These are phyloP conservation scores for Myotis brandtii DNA, from an alignment of 2,113 vertebrate genomes.

Conservation along the genomic window DNA sequence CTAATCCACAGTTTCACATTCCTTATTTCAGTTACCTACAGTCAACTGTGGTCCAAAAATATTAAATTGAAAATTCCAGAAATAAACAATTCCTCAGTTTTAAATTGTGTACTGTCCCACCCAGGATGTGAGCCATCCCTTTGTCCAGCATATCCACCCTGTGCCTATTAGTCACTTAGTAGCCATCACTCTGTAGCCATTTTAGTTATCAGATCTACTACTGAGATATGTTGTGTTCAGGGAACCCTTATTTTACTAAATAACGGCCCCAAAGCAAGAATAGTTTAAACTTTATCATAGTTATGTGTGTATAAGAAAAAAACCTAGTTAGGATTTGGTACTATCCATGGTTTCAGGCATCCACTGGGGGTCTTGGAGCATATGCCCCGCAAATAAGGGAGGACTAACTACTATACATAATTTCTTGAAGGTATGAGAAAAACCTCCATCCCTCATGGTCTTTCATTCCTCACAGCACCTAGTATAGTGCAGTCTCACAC, in stretches of 20 bases:
- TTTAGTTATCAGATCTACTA: neutral
- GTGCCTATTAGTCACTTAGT: neutral
- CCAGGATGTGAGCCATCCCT: neutral
- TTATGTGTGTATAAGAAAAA: neutral
- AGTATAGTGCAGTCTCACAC: neutral
- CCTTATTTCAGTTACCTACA: neutral
- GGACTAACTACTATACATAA: neutral
- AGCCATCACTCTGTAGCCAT: neutral
- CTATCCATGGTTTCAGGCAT: neutral
- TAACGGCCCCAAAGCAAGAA: neutral
- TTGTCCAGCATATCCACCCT: neutral
- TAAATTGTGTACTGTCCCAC: neutral
- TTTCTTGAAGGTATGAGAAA: slow-evolving; percentile 28
- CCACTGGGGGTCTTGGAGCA: neutral
- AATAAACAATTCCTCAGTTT: neutral
- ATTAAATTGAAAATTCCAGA: neutral
- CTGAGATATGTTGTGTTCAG: neutral
- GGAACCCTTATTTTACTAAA: neutral
- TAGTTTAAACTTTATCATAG: neutral
- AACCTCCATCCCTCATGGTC: neutral
- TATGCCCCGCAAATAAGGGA: neutral
- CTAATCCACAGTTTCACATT: neutral
- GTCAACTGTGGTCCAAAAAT: neutral
- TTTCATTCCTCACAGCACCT: neutral
- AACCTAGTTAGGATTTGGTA: neutral